Evolutionary conservation across 2,888 invertebrate genomes (phyloP).

Genomic region (Chirona hameri): DNA sequence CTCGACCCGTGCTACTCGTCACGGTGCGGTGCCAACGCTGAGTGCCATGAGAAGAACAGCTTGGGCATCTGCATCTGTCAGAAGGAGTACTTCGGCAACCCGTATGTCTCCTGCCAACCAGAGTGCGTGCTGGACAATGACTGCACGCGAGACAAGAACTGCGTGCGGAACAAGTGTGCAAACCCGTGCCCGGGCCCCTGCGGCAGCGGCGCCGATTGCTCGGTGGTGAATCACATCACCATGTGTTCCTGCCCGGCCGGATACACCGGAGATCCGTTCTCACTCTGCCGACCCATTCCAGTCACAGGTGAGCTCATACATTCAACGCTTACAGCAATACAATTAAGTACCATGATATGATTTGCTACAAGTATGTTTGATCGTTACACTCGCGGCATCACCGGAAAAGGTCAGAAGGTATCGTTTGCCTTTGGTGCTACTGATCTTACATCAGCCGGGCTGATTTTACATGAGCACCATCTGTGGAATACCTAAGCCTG

Average conservation of each 20-base stretch:
- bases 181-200: slow-evolving; percentile 84
- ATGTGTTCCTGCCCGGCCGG: slow-evolving; percentile 68
- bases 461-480: too few species aligned
- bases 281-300: slow-evolving; percentile 45
- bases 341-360: too few species aligned
- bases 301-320: background rate
- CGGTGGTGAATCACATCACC: slow-evolving; percentile 72
- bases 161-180: slow-evolving; percentile 50
- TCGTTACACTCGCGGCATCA: too few species aligned
- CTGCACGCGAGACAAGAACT: slow-evolving; percentile 68
- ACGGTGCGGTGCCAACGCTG: slow-evolving; percentile 69
- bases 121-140: slow-evolving; percentile 85
- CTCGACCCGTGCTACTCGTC: slow-evolving; percentile 74
- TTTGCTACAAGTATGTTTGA: too few species aligned
- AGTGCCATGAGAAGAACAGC: slow-evolving; percentile 39
- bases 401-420: too few species aligned
- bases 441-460: too few species aligned
- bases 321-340: too few species aligned
- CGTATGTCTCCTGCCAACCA: slow-evolving; percentile 70
- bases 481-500: too few species aligned
- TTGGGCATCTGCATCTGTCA: slow-evolving; percentile 71
- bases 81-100: slow-evolving; percentile 64
- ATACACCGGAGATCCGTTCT: slow-evolving; percentile 66
- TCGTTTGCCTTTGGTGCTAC: too few species aligned
- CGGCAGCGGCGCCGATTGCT: slow-evolving; percentile 67